A percentile compares a stretch with the other conserved stretches of the same genome.
Evolutionary conservation across 2,797 vertebrate genomes (phyloP).

Genomic region (Sardinella longiceps): DNA sequence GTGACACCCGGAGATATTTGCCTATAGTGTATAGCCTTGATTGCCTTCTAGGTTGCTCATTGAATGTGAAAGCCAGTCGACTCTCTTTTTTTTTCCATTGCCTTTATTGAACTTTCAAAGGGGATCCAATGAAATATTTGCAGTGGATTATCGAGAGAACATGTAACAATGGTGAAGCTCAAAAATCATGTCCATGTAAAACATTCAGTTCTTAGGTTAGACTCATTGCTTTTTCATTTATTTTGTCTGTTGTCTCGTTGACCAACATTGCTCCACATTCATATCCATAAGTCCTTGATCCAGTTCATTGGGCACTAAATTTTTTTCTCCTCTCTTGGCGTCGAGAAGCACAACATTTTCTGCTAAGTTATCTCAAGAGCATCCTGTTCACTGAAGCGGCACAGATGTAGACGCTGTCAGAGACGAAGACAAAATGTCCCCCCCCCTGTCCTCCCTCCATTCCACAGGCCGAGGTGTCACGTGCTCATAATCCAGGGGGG

Average conservation of each 20-base stretch:
- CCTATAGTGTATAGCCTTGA: background rate
- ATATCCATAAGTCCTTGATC: constrained; percentile 56
- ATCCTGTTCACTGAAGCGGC: background rate
- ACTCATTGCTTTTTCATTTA: background rate
- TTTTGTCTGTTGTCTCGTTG: constrained; percentile 35
- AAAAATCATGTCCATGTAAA: constrained; percentile 41
- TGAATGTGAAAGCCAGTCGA: background rate
- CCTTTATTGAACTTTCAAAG: constrained; percentile 27
- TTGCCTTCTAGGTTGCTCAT: constrained; percentile 8
- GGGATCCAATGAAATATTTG: constrained; percentile 16
- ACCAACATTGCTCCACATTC: constrained; percentile 53
- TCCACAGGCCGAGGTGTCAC: background rate
- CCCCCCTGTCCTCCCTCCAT: background rate
- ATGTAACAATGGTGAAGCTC: constrained; percentile 46
- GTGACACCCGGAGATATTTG: constrained; percentile 4
- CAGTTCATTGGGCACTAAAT: constrained; percentile 34
- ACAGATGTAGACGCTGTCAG: background rate
- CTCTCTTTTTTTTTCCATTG: background rate
- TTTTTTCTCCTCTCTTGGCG: constrained; percentile 42
- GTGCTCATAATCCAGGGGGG: constrained; percentile 47
- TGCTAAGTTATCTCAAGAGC: background rate
- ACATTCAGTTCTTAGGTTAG: constrained; percentile 41
- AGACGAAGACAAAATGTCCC: background rate
- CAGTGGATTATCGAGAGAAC: constrained; percentile 22
- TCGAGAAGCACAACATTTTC: background rate